Percentiles rank a stretch among this genome's conserved stretches.
Conservation (phyloP, 2,888 invertebrate genomes). For the Tenodera sinensis region DNA sequence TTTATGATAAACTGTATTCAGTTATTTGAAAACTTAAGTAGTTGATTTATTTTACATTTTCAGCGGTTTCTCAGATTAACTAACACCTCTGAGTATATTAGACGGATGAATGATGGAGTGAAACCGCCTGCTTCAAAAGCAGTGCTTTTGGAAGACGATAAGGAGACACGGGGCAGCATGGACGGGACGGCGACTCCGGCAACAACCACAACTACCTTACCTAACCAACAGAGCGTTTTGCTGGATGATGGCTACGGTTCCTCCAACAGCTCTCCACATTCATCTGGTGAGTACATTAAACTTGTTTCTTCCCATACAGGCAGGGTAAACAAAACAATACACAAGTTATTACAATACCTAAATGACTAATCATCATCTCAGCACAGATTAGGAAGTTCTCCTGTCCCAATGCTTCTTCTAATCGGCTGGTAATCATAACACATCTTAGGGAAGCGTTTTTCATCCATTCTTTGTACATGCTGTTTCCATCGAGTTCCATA, state of each 20-base stretch:
- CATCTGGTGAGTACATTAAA: conserved; percentile 49
- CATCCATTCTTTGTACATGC: too few species aligned
- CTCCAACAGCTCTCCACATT: conserved; percentile 62
- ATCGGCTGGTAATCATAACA: too few species aligned
- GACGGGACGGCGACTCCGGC: not conserved
- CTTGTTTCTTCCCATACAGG: too few species aligned
- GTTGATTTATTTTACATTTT: not conserved
- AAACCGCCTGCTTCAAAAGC: not conserved
- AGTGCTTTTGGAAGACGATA: not conserved
- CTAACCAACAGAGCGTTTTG: conserved; percentile 35
- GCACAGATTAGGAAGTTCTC: too few species aligned
- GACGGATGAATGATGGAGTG: not conserved
- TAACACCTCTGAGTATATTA: not conserved
- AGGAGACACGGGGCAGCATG: not conserved
- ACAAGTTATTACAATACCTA: not conserved
- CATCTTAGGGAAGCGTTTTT: too few species aligned
- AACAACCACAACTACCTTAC: not conserved
- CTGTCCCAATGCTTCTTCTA: too few species aligned
- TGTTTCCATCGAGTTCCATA: too few species aligned
- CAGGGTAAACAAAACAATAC: not conserved
- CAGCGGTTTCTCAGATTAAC: not conserved
- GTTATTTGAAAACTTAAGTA: too few species aligned
- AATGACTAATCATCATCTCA: too few species aligned
- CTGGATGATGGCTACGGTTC: conserved; percentile 65
- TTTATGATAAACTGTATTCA: too few species aligned